A percentile compares a stretch with the other conserved stretches of the same genome.
Conservation (phyloP, 2,888 invertebrate genomes). For the Pristionchus arcanus region DNA sequence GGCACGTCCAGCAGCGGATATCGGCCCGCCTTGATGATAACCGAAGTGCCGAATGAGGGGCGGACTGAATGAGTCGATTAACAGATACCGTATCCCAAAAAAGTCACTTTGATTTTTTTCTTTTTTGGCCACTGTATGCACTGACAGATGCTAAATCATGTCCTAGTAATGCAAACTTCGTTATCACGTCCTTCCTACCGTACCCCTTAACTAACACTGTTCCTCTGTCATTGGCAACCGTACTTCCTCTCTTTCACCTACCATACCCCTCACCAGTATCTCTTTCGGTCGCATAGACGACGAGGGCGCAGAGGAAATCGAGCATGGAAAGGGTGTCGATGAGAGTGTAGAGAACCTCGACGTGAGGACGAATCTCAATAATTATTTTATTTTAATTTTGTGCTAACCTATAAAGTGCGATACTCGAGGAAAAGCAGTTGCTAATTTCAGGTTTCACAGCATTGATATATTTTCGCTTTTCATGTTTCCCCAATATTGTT, state of each 20-base stretch:
- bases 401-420: background rate
- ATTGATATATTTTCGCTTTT: no score
- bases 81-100: background rate
- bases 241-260: background rate
- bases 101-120: no score
- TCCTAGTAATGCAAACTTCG: no score
- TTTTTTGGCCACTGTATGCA: no score
- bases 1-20: constrained; percentile 91
- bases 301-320: constrained; percentile 65
- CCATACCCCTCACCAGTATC: constrained; percentile 57
- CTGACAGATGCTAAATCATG: no score
- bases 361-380: constrained; percentile 59
- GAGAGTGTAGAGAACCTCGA: constrained; percentile 64
- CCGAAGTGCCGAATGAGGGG: constrained; percentile 87
- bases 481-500: no score
- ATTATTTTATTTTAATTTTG: background rate
- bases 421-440: no score
- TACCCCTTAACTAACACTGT: background rate
- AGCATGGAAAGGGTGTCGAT: constrained; percentile 66
- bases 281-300: constrained; percentile 60
- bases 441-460: no score
- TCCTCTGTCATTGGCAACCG: background rate
- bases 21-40: constrained; percentile 86
- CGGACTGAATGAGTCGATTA: constrained; percentile 81
- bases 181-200: no score